A percentile compares a stretch with the other conserved stretches of the same genome.
phyloP scores from a whole-genome alignment of 2,113 vertebrate genomes.

The Colaptes auratus region DNA sequence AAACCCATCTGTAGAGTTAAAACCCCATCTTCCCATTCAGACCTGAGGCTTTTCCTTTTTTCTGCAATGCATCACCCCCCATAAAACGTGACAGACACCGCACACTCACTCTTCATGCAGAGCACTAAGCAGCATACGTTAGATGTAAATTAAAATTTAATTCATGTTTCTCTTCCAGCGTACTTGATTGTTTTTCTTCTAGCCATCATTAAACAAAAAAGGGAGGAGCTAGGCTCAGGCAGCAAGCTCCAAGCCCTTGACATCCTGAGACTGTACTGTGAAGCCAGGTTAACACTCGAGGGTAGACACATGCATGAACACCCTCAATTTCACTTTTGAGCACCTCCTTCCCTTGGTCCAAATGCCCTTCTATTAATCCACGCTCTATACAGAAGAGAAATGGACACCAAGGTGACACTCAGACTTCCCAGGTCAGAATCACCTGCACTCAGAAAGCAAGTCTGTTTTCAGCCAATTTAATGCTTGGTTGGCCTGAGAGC shows the following conservation, averaged over 20 bases:
- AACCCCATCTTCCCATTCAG: conserved; percentile 7
- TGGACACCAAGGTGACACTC: neutral
- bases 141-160: conserved; percentile 64
- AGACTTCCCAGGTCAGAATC: neutral
- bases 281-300: neutral
- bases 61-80: conserved; percentile 11
- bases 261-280: neutral
- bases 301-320: neutral
- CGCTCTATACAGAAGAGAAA: neutral
- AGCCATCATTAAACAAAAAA: conserved; percentile 40
- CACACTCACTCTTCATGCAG: conserved; percentile 14
- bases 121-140: neutral
- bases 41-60: conserved; percentile 47
- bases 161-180: conserved; percentile 54
- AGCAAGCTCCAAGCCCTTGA: neutral
- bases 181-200: conserved; percentile 58
- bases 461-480: neutral
- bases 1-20: conserved; percentile 17
- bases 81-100: neutral
- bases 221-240: neutral
- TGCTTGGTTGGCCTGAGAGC: neutral
- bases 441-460: neutral
- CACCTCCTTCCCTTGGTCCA: neutral
- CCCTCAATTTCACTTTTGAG: neutral
- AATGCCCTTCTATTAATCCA: neutral